Percentiles rank a stretch among this genome's conserved stretches.
Conservation (phyloP, 2,113 vertebrate species). For the Sisor rabdophorus region DNA sequence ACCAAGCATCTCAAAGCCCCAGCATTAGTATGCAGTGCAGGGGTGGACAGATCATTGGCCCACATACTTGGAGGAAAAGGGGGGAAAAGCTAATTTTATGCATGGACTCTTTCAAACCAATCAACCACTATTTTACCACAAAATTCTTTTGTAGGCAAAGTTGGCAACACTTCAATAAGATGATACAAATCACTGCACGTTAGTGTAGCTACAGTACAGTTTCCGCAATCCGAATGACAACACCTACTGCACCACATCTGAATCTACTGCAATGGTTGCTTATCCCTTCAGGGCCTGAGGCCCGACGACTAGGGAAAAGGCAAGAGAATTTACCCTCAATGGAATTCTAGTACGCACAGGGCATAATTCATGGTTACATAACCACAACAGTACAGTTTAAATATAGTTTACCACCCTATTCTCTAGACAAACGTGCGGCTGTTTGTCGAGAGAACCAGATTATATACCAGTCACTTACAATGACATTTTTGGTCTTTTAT, state of each 20-base stretch:
- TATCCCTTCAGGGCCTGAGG: not conserved
- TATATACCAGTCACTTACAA: not conserved
- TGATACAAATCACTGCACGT: not conserved
- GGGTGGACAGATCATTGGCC: conserved; percentile 1
- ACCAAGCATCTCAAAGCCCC: not conserved
- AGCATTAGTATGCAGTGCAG: not conserved
- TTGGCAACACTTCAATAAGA: not conserved
- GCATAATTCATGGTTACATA: not conserved
- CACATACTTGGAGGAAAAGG: not conserved
- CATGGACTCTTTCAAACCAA: not conserved
- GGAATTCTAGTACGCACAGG: not conserved
- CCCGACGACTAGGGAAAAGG: not conserved
- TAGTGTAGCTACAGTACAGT: not conserved
- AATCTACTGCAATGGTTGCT: not conserved
- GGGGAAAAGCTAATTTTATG: not conserved
- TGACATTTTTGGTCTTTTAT: not conserved
- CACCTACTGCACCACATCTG: not conserved
- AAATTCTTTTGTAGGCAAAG: not conserved
- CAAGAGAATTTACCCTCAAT: not conserved
- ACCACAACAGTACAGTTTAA: not conserved
- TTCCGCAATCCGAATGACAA: no score
- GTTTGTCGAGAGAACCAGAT: not conserved
- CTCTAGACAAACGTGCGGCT: not conserved
- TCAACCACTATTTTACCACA: not conserved
- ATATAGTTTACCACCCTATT: not conserved